Conservation (phyloP, 1,140 invertebrate genomes). For the Drosophila virilis region DNA sequence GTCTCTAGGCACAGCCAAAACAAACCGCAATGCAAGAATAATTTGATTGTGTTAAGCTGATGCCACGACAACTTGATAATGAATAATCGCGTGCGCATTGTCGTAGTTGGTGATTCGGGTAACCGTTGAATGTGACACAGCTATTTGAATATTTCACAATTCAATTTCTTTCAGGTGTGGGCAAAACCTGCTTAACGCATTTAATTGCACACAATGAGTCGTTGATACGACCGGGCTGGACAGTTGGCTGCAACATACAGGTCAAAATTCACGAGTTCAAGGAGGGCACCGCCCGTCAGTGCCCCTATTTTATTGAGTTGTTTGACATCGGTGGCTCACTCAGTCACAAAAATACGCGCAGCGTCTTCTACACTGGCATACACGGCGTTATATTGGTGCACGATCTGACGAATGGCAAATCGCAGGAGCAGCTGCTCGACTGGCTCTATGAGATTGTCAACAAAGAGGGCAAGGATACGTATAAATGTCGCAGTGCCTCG, state of each 20-base stretch:
- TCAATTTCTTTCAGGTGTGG: constrained; percentile 89
- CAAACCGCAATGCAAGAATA: constrained; percentile 7
- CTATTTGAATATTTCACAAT: constrained; percentile 4
- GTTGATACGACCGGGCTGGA: constrained; percentile 94
- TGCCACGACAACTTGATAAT: constrained; percentile 86
- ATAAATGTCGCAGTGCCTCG: constrained; percentile 42
- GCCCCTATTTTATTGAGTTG: constrained; percentile 96
- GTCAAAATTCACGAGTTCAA: constrained; percentile 98
- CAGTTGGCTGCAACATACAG: constrained; percentile 97
- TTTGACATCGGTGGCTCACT: constrained; percentile 98
- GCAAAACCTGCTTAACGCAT: constrained; percentile 97
- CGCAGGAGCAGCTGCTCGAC: constrained; percentile 95
- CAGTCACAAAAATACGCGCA: constrained; percentile 94
- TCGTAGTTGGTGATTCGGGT: constrained; percentile 97
- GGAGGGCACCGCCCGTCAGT: constrained; percentile 95
- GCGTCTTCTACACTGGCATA: constrained; percentile 96
- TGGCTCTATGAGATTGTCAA: constrained; percentile 97
- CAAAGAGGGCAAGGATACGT: constrained; percentile 87
- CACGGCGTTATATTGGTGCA: constrained; percentile 98
- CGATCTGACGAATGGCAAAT: constrained; percentile 98
- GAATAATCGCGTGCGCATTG: constrained; percentile 89
- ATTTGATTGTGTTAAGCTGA: background rate
- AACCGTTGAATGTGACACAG: constrained; percentile 47
- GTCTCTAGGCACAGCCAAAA: background rate
- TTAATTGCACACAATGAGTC: constrained; percentile 95